Base-by-base conservation (phyloP, 2,113 vertebrate genomes). In the Sander lucioperca region DNA sequence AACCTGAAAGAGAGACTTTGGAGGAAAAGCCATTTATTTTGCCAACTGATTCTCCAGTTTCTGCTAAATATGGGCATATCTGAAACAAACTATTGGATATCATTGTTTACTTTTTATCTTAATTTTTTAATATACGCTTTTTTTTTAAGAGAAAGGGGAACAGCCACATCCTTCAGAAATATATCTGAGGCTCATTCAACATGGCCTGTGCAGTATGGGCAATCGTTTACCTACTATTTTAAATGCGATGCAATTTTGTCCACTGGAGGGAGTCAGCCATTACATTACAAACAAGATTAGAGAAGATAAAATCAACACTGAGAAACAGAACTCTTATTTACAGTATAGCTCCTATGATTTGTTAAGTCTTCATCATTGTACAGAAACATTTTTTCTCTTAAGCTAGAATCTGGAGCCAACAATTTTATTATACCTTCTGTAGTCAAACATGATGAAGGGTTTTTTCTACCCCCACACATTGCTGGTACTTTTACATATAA, bases 1-100 rank as follows among this genome's bases (percentile, higher is more conserved):
- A 90, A 89, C 77, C 51, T 70, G 85, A 95, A 95, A 94, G 93
- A 88, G 88, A 89, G 83, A 88, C 81, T 91, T 88, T 70, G 91
- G 91, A 92, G 88, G 89, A 94, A 95, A 97, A 97, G 97, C 97
- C 96, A 97, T 98, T 96, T 86, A 94, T 95, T 96, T 97, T 97
- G 96, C 96, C 95, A 97, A 96, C 94, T 93, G 96, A 97, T 95
- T 95, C 95, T 96, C 95, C 95, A 94, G 94, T 95, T 89, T 93
- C 95, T 93, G 94, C 95, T 95, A 93, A 36, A 23, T 25, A 47
- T 36, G 25, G 27, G 25, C n/a, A 2, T 80, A 54, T 69, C 25
- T 64, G 39, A 75, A 83, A 77, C 39, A 36, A 56, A 87, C 25
- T 21, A 56, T 56, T 27, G 0, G 14, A 89, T 74, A 85, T 87